A percentile compares a stretch with the other conserved stretches of the same genome.
Conservation (phyloP, 2,113 vertebrate species). For the Pao palembangensis region DNA sequence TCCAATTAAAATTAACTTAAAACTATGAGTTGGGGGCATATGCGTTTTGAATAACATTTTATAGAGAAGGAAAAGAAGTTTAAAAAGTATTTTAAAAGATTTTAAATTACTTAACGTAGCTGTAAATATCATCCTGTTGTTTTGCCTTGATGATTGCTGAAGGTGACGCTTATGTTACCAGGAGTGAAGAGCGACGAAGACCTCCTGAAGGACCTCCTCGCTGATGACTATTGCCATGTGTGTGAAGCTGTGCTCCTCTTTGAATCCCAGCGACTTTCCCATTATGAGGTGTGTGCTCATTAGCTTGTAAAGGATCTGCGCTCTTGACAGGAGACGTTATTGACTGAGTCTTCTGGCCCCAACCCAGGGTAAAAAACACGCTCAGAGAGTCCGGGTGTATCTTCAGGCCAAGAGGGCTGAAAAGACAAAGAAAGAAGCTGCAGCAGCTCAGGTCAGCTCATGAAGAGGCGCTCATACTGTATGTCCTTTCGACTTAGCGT, state of each 20-base stretch:
- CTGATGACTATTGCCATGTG: constrained; percentile 79
- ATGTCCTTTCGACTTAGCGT: background rate
- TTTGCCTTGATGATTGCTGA: background rate
- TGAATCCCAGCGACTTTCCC: constrained; percentile 80
- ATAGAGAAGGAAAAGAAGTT: too few species aligned
- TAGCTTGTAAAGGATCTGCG: background rate
- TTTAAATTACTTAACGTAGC: too few species aligned
- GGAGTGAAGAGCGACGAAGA: constrained; percentile 46
- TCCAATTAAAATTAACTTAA: too few species aligned
- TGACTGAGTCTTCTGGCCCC: background rate
- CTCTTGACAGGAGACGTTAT: background rate
- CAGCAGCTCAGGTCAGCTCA: constrained; percentile 56
- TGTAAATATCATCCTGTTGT: too few species aligned
- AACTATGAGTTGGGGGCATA: too few species aligned
- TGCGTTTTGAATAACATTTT: too few species aligned
- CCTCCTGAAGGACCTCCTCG: constrained; percentile 72
- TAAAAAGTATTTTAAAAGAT: too few species aligned
- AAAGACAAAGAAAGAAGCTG: constrained; percentile 36
- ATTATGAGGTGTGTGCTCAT: constrained; percentile 79
- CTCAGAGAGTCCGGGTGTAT: constrained; percentile 76
- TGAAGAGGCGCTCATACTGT: background rate
- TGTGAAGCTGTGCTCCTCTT: constrained; percentile 80
- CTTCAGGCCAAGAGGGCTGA: constrained; percentile 70
- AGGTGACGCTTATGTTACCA: constrained; percentile 16
- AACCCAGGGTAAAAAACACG: constrained; percentile 82